Evolutionary conservation across 1,140 invertebrate genomes (phyloP), one percentile per base, ranked within the genome.

Genomic region (Drosophila gunungcola): DNA sequence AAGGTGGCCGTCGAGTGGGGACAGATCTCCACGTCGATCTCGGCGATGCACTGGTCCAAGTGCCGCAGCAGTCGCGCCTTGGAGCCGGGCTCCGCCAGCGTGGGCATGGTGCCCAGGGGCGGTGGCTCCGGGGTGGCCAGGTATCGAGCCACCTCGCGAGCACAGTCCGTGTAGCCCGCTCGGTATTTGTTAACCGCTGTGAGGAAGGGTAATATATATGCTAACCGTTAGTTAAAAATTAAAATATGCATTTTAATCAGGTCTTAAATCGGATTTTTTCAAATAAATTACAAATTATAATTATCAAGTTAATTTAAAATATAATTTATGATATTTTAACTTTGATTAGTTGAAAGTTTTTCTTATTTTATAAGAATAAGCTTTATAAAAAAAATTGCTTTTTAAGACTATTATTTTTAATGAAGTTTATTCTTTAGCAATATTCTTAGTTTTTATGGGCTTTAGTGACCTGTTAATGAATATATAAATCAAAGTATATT

Each of bases 161-260:
- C 96, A 85, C 97, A 97, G 92, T 97, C 97, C 82, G 95, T 94
- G 92, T 96, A 97, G 2, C 97, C 97, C 34, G 96, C 95, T 52
- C 93, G 91, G 78, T 94, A 94, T 80, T 94, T 94, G 64, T 94
- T 93, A 6, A 94, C 93, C 89, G 92, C 95, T 95, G 81, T 77
- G 57, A 46, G 6, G 4, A 16, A 4, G 9, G 16, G 16, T 21
- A 21, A 21, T 21, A 21, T 21, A 21, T 21, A 21, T 21, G 16
- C 16, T 21, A 21, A 21, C 16, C 16, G 16, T 21, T 21, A 21
- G 16, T 21, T 21, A 21, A 21, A 21, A 21, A 41, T 10, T 29
- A 4, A 16, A 0, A 10, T 11, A 12, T 12, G 36, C 9, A 21
- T 21, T 21, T n/a, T n/a, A n/a, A n/a, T n/a, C n/a, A n/a, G n/a